A percentile compares a stretch with the other conserved stretches of the same genome.
These are phyloP conservation scores for Stratiolaelaps scimitus DNA, from an alignment of 1,140 invertebrate genomes.

Conservation along the genomic window DNA sequence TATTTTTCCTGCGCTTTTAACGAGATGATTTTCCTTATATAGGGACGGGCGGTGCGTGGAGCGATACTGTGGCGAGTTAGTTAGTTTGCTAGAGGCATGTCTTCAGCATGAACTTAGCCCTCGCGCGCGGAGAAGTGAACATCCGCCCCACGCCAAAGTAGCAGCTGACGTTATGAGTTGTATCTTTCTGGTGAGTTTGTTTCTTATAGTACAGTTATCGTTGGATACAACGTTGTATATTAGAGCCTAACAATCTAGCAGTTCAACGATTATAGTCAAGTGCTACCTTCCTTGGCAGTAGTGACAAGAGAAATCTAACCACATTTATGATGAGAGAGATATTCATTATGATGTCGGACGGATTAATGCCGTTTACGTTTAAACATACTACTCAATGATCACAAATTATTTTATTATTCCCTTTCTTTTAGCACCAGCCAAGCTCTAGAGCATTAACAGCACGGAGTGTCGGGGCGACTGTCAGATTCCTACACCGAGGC, in stretches of 20 bases:
- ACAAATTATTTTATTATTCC: not conserved
- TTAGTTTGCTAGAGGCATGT: conserved; percentile 69
- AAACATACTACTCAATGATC: conserved; percentile 21
- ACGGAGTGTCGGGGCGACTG: conserved; percentile 69
- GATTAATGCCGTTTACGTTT: not conserved
- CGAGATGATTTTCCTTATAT: conserved; percentile 34
- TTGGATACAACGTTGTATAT: no score
- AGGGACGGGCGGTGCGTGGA: conserved; percentile 76
- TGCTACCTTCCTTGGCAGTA: no score
- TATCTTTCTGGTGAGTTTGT: conserved; percentile 67
- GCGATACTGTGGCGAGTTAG: conserved; percentile 64
- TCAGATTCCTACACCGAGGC: conserved; percentile 76
- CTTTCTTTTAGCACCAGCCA: conserved; percentile 23
- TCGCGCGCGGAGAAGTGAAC: conserved; percentile 56
- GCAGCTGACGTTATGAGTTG: conserved; percentile 83
- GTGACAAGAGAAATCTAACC: no score
- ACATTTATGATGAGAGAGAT: no score
- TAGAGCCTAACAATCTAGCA: no score
- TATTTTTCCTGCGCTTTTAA: conserved; percentile 4
- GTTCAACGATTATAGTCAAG: not conserved
- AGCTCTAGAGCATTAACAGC: conserved; percentile 71
- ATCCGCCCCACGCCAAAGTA: conserved; percentile 88
- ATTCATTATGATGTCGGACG: no score
- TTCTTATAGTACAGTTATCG: no score
- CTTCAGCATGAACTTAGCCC: conserved; percentile 73